These are phyloP conservation scores for Acronicta psi DNA, from an alignment of 2,888 invertebrate species.

Conservation along the genomic window DNA sequence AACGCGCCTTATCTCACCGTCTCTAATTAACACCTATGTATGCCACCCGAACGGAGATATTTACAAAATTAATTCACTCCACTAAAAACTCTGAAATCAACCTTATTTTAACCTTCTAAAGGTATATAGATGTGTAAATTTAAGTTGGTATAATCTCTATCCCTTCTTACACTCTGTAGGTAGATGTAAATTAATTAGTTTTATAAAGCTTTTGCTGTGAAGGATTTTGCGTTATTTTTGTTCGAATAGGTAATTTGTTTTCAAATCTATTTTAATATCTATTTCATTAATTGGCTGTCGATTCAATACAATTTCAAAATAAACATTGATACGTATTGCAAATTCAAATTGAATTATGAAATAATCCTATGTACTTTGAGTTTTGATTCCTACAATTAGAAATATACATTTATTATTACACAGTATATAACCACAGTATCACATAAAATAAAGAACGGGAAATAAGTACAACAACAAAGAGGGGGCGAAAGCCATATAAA, in stretches of 20 bases:
- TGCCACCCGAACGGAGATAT: slow-evolving; percentile 47
- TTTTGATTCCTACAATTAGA: no score
- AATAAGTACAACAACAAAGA: no score
- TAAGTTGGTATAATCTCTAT: slow-evolving; percentile 24
- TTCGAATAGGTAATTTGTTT: no score
- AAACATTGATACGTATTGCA: no score
- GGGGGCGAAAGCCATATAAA: no score
- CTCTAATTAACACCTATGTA: slow-evolving; percentile 67
- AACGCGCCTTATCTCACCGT: slow-evolving; percentile 58
- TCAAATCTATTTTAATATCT: slow-evolving; percentile 9
- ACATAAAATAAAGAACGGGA: no score
- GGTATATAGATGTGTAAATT: slow-evolving; percentile 22
- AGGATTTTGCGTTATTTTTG: slow-evolving; percentile 42
- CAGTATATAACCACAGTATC: no score
- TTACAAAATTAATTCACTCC: slow-evolving; percentile 26
- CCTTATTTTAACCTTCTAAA: slow-evolving; percentile 21
- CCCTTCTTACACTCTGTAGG: slow-evolving; percentile 58
- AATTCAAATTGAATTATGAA: no score
- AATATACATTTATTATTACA: no score
- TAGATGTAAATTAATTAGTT: slow-evolving; percentile 64
- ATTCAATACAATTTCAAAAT: neutral
- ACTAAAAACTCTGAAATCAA: slow-evolving; percentile 15
- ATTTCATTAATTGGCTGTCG: neutral
- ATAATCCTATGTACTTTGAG: no score
- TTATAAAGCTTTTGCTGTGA: slow-evolving; percentile 50